These are phyloP conservation scores for Lasioglossum marginatum DNA, from an alignment of 2,888 invertebrate genomes.

Conservation along the genomic window DNA sequence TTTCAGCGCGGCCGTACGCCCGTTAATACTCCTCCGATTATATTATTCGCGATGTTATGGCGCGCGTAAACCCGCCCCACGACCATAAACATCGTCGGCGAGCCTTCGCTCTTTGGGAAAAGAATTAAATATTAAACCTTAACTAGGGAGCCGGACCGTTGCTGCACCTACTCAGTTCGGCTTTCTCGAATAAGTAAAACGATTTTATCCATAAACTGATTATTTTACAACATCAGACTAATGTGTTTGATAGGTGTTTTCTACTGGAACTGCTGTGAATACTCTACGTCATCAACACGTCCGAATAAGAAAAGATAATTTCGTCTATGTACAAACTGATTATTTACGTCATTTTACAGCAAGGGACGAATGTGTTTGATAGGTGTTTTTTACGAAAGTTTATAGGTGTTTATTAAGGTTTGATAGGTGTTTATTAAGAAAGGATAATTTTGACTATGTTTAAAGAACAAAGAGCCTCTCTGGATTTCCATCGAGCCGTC, in stretches of 20 bases:
- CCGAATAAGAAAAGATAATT: neutral
- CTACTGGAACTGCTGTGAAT: too few species aligned
- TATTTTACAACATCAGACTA: too few species aligned
- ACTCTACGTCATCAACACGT: too few species aligned
- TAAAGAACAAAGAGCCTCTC: neutral
- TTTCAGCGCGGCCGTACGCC: neutral
- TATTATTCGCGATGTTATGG: constrained; percentile 12
- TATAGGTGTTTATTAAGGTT: too few species aligned
- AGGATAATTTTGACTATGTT: neutral
- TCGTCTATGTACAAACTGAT: neutral
- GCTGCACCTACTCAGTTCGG: neutral
- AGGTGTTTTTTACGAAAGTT: too few species aligned
- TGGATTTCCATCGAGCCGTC: neutral
- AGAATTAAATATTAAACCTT: neutral
- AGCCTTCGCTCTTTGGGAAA: neutral
- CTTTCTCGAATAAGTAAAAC: neutral
- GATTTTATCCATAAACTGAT: too few species aligned
- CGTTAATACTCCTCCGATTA: constrained; percentile 27
- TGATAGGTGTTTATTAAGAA: neutral
- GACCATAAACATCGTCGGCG: neutral
- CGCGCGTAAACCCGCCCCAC: constrained; percentile 1
- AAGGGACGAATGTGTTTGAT: neutral
- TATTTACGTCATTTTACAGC: too few species aligned
- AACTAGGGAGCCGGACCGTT: neutral
- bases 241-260: too few species aligned